Percentiles rank a stretch among this genome's conserved stretches.
These are phyloP conservation scores for Popillia japonica DNA, from an alignment of 1,140 invertebrate species.

Conservation along the genomic window DNA sequence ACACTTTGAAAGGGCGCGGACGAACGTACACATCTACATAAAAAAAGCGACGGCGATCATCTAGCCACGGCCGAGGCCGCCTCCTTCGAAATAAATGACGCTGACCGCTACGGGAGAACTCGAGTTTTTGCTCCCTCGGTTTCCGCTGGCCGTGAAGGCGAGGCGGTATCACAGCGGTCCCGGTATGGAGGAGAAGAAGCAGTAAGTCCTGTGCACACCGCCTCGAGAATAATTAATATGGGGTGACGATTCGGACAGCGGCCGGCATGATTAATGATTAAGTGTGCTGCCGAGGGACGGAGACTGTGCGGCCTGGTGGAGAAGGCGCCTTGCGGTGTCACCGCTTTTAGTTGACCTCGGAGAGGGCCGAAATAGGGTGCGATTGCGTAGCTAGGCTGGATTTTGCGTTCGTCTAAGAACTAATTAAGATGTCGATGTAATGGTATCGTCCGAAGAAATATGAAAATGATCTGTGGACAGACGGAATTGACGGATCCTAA, in stretches of 20 bases:
- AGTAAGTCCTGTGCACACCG: not conserved
- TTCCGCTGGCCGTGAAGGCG: not conserved
- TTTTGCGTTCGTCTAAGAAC: too few relatives aligned
- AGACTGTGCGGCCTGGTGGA: not conserved
- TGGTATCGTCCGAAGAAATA: not conserved
- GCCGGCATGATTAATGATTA: conserved; percentile 14
- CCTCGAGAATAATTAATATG: conserved; percentile 11
- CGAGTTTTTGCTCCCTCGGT: not conserved
- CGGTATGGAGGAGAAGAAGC: not conserved
- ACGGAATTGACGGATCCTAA: too few relatives aligned
- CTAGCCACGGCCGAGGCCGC: not conserved
- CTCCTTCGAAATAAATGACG: conserved; percentile 9
- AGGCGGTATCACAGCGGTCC: not conserved
- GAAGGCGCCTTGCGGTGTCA: conserved; percentile 22
- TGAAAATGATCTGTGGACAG: too few relatives aligned
- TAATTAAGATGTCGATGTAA: too few relatives aligned
- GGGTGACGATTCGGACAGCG: conserved; percentile 12
- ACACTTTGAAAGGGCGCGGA: not conserved
- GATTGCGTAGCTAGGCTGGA: too few relatives aligned
- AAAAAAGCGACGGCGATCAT: conserved; percentile 10
- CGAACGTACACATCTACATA: not conserved
- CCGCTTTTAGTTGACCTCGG: conserved; percentile 39
- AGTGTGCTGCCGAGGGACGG: not conserved
- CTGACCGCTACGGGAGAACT: not conserved
- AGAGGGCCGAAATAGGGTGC: too few relatives aligned